Percentiles rank a stretch among this genome's conserved stretches.
These are phyloP conservation scores for Buteo buteo DNA, from an alignment of 2,113 vertebrate genomes.

Conservation along the genomic window DNA sequence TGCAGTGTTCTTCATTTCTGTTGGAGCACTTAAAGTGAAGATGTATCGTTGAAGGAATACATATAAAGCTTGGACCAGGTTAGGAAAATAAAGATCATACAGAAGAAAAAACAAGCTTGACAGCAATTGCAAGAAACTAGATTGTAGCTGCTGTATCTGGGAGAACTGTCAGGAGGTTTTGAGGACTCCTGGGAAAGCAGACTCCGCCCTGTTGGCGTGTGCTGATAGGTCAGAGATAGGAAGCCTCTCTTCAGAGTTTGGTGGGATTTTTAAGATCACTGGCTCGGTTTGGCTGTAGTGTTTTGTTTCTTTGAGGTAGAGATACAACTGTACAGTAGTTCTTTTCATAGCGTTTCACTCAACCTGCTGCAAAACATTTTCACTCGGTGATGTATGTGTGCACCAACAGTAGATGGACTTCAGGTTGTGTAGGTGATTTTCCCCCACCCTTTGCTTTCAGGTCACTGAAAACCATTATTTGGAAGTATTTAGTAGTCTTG, in stretches of 20 bases:
- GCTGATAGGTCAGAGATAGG: too few species aligned
- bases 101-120: neutral
- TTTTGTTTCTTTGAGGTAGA: neutral
- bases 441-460: neutral
- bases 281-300: neutral
- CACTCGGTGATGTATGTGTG: fast-evolving
- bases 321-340: neutral
- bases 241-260: fast-evolving
- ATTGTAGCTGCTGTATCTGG: neutral
- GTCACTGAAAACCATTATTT: neutral
- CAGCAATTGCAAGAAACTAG: neutral
- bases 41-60: neutral
- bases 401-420: neutral
- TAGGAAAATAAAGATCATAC: neutral
- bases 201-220: fast-evolving
- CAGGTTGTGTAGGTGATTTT: neutral
- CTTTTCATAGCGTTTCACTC: fast-evolving
- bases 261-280: neutral
- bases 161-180: neutral
- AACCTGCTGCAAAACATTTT: neutral
- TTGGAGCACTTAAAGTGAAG: neutral
- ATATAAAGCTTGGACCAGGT: neutral
- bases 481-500: neutral
- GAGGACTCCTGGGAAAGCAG: neutral
- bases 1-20: neutral